phyloP scores from a whole-genome alignment of 2,888 invertebrate genomes.

The Acanthococcus lagerstroemiae region DNA sequence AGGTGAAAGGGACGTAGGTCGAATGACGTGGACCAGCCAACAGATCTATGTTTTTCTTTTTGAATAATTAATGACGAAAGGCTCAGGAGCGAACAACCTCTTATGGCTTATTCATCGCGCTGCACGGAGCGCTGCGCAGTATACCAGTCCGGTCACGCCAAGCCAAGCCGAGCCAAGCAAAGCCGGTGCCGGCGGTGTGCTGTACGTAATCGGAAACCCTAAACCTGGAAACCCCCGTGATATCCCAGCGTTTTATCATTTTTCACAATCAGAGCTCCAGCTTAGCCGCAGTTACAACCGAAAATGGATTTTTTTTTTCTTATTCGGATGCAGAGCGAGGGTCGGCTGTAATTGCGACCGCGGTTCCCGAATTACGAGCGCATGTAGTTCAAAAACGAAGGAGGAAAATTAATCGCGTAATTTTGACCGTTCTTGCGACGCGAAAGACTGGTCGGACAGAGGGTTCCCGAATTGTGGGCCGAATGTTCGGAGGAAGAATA shows the following conservation, averaged over 20 bases:
- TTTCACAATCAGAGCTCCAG: slow-evolving; percentile 11
- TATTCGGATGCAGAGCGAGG: neutral
- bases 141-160: slow-evolving; percentile 21
- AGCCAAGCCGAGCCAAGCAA: too few species aligned
- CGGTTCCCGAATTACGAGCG: neutral
- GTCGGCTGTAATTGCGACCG: neutral
- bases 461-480: too few species aligned
- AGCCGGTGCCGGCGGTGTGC: neutral
- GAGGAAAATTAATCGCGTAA: neutral
- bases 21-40: slow-evolving; percentile 26
- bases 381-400: neutral
- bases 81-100: slow-evolving; percentile 29
- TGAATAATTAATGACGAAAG: slow-evolving; percentile 30
- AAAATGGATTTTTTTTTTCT: neutral
- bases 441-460: too few species aligned
- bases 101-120: slow-evolving; percentile 26
- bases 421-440: too few species aligned
- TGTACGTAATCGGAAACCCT: slow-evolving; percentile 23
- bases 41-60: slow-evolving; percentile 28
- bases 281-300: neutral
- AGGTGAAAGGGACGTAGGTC: slow-evolving; percentile 25
- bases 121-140: slow-evolving; percentile 23
- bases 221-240: slow-evolving; percentile 11
- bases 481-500: too few species aligned
- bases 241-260: slow-evolving; percentile 18